Base-by-base conservation (phyloP, 2,888 invertebrate species). In the Limenitis arthemis region DNA sequence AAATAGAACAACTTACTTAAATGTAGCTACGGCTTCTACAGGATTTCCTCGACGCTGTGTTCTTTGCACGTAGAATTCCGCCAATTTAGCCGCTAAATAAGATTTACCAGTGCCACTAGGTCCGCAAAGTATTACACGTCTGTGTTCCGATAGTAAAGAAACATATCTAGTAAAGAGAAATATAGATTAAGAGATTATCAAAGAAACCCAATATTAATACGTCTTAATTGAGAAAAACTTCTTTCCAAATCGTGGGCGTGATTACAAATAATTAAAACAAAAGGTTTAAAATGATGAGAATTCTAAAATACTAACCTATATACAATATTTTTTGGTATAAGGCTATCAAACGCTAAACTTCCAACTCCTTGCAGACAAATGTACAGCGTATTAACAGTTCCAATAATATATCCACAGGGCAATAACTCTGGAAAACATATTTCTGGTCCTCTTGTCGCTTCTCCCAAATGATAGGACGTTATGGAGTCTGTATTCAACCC, bases 61-160 rank as follows among this genome's bases (percentile, higher is more conserved):
- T 56, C 93, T 91, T 60, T 94, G 92, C 3, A 95, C 96, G 61
- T 99, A 91, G 73, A 97, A 98, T 73, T 98, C 96, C 0, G 98
- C 98, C 47, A 99, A 86, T 72, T 97, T 94, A 31, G 96, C 94
- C 6, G 98, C 98, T 61, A 99, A 86, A 75, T 97, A 98, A 1
- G 97, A 97, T 81, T 99, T 99, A 12, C 99, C 98, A 0, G 98
- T 98, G 40, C 98, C 98, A 68, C 94, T 94, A 1, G 98, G 98
- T 0, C 99, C 99, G 79, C 97, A 98, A 11, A 99, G 86, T 59
- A 99, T 98, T 56, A 99, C 91, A 43, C 99, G 88, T 30, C 97
- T 89, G 77, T 98, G 97, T 71, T 98, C 98, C 47, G 94, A 91
- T 58, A 99, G 84, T 49, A 98, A 87, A n/a, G 93, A 92, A 43